Evolutionary conservation across 1,140 invertebrate genomes (phyloP), one percentile per base, ranked within the genome.

Genomic region (Drosophila busckii): DNA sequence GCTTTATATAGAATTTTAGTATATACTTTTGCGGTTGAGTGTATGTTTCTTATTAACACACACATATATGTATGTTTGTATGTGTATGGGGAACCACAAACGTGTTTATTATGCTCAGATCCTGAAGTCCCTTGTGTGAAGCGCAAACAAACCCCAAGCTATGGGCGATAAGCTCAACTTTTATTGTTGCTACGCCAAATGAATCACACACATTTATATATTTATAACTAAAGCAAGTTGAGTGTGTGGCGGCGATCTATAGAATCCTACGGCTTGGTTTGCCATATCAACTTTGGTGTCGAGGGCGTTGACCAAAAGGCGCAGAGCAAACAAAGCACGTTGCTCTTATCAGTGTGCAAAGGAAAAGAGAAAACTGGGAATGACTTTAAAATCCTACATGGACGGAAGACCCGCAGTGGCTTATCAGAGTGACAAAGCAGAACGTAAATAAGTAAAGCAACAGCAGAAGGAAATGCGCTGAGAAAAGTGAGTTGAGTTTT

Each of bases 341-440:
- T 35, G 16, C 37, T 50, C 32, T 82, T 80, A 80, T 82, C 75
- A 82, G 55, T 3, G 5, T n/a, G 7, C 3, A 22, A 15, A 26
- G 26, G 25, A 55, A 55, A 35, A 6, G 26, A 9, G 26, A 48
- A 26, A 15, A 26, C 10, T 28, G 15, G 12, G 20, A 56, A 56
- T 49, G 70, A 75, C 55, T 52, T 53, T 60, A 41, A 70, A 82
- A 82, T 82, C 75, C 75, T 82, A 60, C 55, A 54, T 31, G 44
- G 53, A 54, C 58, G 50, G 73, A 78, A 80, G 75, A 80, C 75
- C 65, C 61, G 65, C 69, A 70, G 65, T 22, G 69, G 65, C 76
- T 82, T 82, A 83, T 82, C 75, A 70, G 31, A 19, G 26, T 29
- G 13, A 62, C 25, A 49, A 34, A 22, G 52, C 22, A 42, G 56